A percentile compares a stretch with the other conserved stretches of the same genome.
These are phyloP conservation scores for Hecatera dysodea DNA, from an alignment of 2,888 invertebrate genomes.

Conservation along the genomic window DNA sequence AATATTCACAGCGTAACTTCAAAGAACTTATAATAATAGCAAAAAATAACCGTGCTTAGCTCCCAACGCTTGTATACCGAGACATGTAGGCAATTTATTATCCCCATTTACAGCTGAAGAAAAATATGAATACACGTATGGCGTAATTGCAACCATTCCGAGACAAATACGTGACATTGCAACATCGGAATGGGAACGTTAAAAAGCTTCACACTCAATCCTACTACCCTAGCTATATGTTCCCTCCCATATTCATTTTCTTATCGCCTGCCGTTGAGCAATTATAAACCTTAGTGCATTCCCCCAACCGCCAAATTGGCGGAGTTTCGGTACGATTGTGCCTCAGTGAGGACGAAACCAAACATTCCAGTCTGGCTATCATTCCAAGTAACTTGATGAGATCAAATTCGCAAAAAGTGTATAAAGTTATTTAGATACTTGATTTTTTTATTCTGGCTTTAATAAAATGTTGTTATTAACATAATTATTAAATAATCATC, in stretches of 20 bases:
- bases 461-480: constrained; percentile 21
- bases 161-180: constrained; percentile 51
- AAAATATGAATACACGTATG: constrained; percentile 60
- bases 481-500: constrained; percentile 1
- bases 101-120: constrained; percentile 44
- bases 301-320: constrained; percentile 11
- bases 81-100: constrained; percentile 56
- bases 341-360: constrained; percentile 34
- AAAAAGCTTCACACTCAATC: constrained; percentile 63
- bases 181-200: constrained; percentile 53
- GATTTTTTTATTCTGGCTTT: constrained; percentile 20
- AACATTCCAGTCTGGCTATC: constrained; percentile 63
- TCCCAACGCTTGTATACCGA: constrained; percentile 18
- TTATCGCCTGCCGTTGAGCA: constrained; percentile 6
- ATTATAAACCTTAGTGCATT: constrained; percentile 31
- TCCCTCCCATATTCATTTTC: constrained; percentile 56
- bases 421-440: constrained; percentile 46
- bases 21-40: constrained; percentile 27
- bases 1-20: constrained; percentile 48
- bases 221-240: constrained; percentile 44
- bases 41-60: constrained; percentile 43
- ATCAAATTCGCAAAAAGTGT: constrained; percentile 62
- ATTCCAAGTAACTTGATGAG: constrained; percentile 60
- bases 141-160: constrained; percentile 59
- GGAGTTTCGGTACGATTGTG: constrained; percentile 18